Conservation (phyloP, 2,888 invertebrate genomes). For the Drosophila subsilvestris region DNA sequence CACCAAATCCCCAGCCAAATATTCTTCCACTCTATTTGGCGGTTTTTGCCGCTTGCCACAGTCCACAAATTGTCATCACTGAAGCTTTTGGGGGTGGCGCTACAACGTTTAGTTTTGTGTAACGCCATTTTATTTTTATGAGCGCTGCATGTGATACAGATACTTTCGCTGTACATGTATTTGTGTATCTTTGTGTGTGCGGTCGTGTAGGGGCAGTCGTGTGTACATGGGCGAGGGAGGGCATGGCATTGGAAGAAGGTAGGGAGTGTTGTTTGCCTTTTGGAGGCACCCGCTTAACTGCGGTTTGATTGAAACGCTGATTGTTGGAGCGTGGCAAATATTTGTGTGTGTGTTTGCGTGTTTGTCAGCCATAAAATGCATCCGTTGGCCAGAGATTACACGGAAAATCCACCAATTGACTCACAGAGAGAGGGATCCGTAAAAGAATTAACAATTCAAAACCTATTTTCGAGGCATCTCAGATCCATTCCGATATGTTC, state of each 20-base stretch:
- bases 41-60: neutral
- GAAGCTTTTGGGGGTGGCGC: constrained; percentile 10
- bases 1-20: neutral
- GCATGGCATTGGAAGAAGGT: neutral
- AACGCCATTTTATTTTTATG: constrained; percentile 68
- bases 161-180: constrained; percentile 10
- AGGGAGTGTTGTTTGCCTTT: constrained; percentile 41
- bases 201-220: constrained; percentile 21
- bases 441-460: constrained; percentile 8
- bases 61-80: constrained; percentile 16
- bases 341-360: constrained; percentile 21
- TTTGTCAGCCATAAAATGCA: constrained; percentile 21
- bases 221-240: constrained; percentile 7
- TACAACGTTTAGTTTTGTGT: constrained; percentile 52
- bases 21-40: neutral
- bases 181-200: constrained; percentile 27
- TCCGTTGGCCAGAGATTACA: neutral
- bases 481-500: constrained; percentile 17
- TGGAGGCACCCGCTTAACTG: constrained; percentile 22
- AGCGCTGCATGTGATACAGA: constrained; percentile 44
- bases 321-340: constrained; percentile 47
- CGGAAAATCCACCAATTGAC: neutral
- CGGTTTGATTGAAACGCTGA: constrained; percentile 52
- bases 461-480: constrained; percentile 26
- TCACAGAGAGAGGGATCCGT: neutral